These are phyloP conservation scores for Enteromius mattozi DNA, from an alignment of 2,797 vertebrate species.

Conservation along the genomic window DNA sequence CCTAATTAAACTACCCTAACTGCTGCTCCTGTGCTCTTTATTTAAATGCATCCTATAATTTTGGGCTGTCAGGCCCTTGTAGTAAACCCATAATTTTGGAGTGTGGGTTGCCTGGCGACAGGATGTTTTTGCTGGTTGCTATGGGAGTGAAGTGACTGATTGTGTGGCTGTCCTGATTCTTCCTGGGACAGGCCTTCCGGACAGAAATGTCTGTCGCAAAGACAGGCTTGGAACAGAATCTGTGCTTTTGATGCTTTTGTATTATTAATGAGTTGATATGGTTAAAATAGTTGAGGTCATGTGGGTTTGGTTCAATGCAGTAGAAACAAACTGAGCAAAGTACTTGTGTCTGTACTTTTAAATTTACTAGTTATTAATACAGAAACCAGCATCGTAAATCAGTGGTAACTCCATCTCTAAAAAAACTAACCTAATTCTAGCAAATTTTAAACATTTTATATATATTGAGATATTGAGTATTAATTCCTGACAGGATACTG, in stretches of 20 bases:
- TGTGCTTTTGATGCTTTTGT: not conserved
- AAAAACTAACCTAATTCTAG: not conserved
- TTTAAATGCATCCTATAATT: constrained; percentile 82
- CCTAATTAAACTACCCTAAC: constrained; percentile 57
- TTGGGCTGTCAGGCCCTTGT: constrained; percentile 67
- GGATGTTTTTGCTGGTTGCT: constrained; percentile 72
- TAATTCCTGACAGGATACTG: not conserved
- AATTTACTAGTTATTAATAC: not conserved
- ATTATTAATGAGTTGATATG: constrained; percentile 8
- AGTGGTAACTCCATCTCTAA: not conserved
- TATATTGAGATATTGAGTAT: not conserved
- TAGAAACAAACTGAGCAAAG: not conserved
- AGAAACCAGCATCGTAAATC: not conserved
- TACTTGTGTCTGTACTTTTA: not conserved
- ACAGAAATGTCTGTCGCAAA: not conserved
- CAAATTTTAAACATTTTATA: too few species aligned
- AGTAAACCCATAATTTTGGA: constrained; percentile 76
- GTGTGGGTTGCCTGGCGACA: constrained; percentile 67
- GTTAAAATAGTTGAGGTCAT: not conserved
- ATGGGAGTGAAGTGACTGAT: constrained; percentile 59
- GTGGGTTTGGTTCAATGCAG: not conserved
- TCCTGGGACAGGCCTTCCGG: constrained; percentile 1
- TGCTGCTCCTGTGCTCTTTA: constrained; percentile 54
- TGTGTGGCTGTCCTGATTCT: constrained; percentile 32
- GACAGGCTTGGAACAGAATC: not conserved